Conservation (phyloP, 2,888 invertebrate species). For the Punctoribates punctum region DNA sequence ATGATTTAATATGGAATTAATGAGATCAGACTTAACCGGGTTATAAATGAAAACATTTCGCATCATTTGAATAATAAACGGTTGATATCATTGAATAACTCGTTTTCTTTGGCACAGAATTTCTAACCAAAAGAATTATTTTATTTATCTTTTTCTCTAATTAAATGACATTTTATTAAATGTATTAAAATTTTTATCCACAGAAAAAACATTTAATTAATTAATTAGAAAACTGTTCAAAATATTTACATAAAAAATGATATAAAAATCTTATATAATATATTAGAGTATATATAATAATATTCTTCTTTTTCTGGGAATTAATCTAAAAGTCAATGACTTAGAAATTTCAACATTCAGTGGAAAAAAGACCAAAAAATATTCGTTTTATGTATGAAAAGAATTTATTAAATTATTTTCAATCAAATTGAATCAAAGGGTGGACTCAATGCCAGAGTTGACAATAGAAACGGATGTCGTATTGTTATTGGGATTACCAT, state of each 20-base stretch:
- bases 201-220: background rate
- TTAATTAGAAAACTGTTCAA: background rate
- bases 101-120: background rate
- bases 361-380: conserved; percentile 17
- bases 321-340: conserved; percentile 25
- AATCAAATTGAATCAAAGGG: background rate
- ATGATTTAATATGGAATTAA: too few species aligned
- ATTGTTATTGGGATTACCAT: conserved; percentile 6
- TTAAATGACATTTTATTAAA: conserved; percentile 13
- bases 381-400: background rate
- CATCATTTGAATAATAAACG: too few species aligned
- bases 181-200: background rate
- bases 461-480: conserved; percentile 12
- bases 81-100: too few species aligned
- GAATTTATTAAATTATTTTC: background rate
- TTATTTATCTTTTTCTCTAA: background rate
- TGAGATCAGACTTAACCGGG: too few species aligned
- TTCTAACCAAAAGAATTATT: background rate
- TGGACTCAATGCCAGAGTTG: conserved; percentile 19
- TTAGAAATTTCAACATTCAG: conserved; percentile 26
- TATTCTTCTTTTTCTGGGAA: background rate
- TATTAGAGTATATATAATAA: conserved; percentile 4
- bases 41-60: too few species aligned
- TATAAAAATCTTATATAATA: conserved; percentile 10
- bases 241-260: conserved; percentile 12